A percentile compares a stretch with the other conserved stretches of the same genome.
These are phyloP conservation scores for Lagopus muta DNA, from an alignment of 2,113 vertebrate species.

Conservation along the genomic window DNA sequence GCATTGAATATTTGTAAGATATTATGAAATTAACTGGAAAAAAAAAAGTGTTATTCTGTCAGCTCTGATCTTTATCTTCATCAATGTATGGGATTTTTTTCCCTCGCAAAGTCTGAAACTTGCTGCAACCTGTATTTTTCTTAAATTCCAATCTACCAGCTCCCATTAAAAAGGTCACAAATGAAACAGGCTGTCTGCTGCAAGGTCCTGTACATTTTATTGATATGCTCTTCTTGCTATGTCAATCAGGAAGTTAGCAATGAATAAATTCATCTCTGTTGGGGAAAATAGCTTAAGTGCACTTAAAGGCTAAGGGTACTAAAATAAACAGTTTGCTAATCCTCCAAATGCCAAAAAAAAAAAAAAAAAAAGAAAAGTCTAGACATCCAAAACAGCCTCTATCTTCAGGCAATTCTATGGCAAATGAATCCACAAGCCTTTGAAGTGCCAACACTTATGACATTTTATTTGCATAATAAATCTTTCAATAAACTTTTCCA, in stretches of 20 bases:
- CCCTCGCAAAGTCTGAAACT: background rate
- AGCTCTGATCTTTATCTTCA: conserved; percentile 9
- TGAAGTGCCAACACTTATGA: conserved; percentile 32
- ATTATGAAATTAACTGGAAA: conserved; percentile 17
- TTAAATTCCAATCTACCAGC: background rate
- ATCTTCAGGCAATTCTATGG: conserved; percentile 23
- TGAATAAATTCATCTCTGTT: conserved; percentile 45
- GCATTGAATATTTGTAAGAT: conserved; percentile 15
- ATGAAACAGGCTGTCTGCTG: background rate
- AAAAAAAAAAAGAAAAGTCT: conserved; percentile 53
- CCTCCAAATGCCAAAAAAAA: conserved; percentile 62
- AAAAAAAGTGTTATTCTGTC: background rate
- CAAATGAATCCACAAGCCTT: background rate
- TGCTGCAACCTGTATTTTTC: background rate
- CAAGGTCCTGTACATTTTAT: background rate
- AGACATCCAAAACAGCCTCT: background rate
- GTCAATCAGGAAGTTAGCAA: conserved; percentile 49
- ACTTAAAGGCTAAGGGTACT: conserved; percentile 44
- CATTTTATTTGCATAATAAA: conserved; percentile 41
- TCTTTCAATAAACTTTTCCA: background rate
- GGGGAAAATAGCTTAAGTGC: conserved; percentile 35
- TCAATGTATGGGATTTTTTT: background rate
- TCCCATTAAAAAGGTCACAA: background rate
- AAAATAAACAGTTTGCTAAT: conserved; percentile 59
- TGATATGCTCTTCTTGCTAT: background rate